Base-by-base conservation (phyloP, 2,888 invertebrate species). In the Catocala nupta region DNA sequence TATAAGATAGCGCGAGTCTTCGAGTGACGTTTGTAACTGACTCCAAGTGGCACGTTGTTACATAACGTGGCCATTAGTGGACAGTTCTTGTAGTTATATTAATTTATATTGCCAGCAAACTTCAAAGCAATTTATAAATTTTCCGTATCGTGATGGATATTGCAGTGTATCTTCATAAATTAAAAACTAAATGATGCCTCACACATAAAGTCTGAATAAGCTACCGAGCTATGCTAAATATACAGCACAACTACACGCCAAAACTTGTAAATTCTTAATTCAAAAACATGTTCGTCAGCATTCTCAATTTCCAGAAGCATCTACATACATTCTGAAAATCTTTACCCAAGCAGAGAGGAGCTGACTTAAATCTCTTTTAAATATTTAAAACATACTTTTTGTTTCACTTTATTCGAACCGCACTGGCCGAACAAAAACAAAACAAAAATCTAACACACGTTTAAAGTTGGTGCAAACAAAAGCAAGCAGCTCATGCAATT, bases 381-480 rank as follows among this genome's bases (percentile, higher is more conserved):
- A 25, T 42, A 25, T 49, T 39, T 56, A 47, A 56, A n/a, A 49
- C 8, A 16, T 11, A 25, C n/a, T 43, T 49, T 50, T 56, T 50
- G 5, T 8, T 43, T 12, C 12, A 10, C 11, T 56, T 56, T 16
- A 5, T 12, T 16, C n/a, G 9, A 50, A 43, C 49, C 25, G 6
- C 43, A 50, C 11, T 50, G 13, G 10, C 13, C n/a, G 33, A 55
- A 68, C 64, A 70, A 59, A 71, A 74, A 70, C 59, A 59, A 53
- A 73, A 69, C 57, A 69, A 74, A 55, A 68, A 71, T 68, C 71
- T 62, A 66, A 69, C 66, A 75, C 64, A 74, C 75, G 53, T 66
- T 66, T 66, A 66, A 73, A 74, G 66, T 74, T 60, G 49, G 51
- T 43, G 52, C 56, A 70, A 73, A 70, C 68, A 75, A 73, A 62